Base-by-base conservation (phyloP, 2,113 vertebrate species). In the Monarcha castaneiventris region DNA sequence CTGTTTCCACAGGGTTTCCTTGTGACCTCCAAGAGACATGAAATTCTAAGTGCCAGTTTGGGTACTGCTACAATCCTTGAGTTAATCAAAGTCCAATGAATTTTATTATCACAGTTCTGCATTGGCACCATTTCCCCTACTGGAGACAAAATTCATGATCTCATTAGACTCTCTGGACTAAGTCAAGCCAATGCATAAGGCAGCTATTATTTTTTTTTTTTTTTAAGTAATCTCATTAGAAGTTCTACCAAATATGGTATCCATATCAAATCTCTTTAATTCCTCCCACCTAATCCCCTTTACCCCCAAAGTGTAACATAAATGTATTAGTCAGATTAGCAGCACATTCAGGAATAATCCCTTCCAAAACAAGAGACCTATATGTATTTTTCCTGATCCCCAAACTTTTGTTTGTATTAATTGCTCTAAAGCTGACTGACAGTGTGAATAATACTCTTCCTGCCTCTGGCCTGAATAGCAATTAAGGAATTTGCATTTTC, bases 201-300 rank as follows among this genome's bases (percentile, higher is more conserved):
- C 25, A 93, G 37, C 2, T 8, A 85, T 94, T 76, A 37, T 37
- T 72, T 39, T 41, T 35, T 23, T 56, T 35, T 35, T n/a, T 74
- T 55, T 84, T 59, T 2, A 49, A 91, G 78, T 92, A 96, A 96
- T 95, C 81, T 97, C 55, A 84, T 92, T 96, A 97, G 73, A 93
- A 94, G 66, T 79, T 80, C 51, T 90, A 79, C 80, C 83, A 90
- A 97, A 97, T 96, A 96, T 84, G 71, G 90, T 96, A 95, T 72
- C 93, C 73, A 92, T 97, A 73, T 68, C 67, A 98, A 97, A 97
- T 94, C 58, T 84, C 59, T 93, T 96, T 97, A 94, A 95, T 93
- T 94, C 78, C n/a, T 96, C 89, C 37, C 84, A 91, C 62, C 49
- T 85, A 97, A 97, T 96, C 68, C 32, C 76, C 68, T 96, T 94